Conservation (phyloP, 2,797 vertebrate genomes). For the Acrossocheilus wenchowensis region DNA sequence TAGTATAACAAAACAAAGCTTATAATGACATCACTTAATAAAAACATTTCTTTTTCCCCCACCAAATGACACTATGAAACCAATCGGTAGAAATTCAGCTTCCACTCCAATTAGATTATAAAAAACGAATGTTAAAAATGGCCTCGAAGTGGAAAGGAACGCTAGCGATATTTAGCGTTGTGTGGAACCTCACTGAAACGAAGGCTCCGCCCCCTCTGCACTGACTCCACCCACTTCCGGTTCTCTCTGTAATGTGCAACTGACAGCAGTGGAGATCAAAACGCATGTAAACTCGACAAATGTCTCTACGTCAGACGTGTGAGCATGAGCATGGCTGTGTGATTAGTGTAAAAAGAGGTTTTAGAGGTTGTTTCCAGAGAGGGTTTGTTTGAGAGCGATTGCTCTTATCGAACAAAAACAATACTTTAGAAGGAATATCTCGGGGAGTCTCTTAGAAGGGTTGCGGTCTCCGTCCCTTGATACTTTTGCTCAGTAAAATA, state of each 20-base stretch:
- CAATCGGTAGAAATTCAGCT: slow-evolving; percentile 18
- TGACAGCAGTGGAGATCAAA: slow-evolving; percentile 42
- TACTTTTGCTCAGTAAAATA: slow-evolving; percentile 38
- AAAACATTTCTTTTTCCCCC: not conserved
- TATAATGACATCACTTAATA: slow-evolving; percentile 48
- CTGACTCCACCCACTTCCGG: not conserved
- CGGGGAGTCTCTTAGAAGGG: slow-evolving; percentile 32
- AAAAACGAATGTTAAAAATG: slow-evolving; percentile 37
- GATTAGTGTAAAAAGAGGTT: slow-evolving; percentile 60
- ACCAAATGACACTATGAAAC: slow-evolving; percentile 37
- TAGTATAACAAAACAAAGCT: slow-evolving; percentile 60
- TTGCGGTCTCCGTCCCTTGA: slow-evolving; percentile 16
- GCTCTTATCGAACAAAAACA: slow-evolving; percentile 40
- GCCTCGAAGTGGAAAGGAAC: slow-evolving; percentile 14
- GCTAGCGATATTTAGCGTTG: not conserved
- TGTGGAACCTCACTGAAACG: not conserved
- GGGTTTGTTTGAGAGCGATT: slow-evolving; percentile 28
- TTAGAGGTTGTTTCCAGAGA: slow-evolving; percentile 52
- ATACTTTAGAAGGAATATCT: slow-evolving; percentile 49
- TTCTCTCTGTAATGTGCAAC: slow-evolving; percentile 32
- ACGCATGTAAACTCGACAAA: slow-evolving; percentile 52
- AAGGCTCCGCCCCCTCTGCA: not conserved
- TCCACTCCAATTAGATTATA: slow-evolving; percentile 29
- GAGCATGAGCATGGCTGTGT: slow-evolving; percentile 51
- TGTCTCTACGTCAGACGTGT: slow-evolving; percentile 41